phyloP scores from a whole-genome alignment of 2,113 vertebrate genomes.

The Ifrita kowaldi region DNA sequence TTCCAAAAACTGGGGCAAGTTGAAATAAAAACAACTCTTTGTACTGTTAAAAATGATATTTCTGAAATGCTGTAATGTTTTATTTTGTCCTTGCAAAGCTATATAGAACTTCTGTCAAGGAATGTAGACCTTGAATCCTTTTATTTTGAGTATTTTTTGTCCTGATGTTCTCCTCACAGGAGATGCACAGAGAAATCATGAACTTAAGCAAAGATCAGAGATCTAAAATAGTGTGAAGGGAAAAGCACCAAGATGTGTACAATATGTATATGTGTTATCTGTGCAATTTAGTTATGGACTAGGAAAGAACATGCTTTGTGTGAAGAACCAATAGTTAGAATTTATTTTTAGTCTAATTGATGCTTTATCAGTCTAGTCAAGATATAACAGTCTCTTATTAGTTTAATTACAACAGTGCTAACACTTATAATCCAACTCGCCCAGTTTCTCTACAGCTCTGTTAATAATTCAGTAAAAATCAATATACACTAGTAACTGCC shows the following conservation, averaged over 20 bases:
- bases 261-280: neutral
- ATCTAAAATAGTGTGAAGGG: neutral
- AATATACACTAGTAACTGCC: neutral
- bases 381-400: neutral
- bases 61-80: neutral
- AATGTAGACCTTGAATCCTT: neutral
- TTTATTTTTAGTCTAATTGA: neutral
- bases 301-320: neutral
- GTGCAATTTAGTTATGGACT: neutral
- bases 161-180: neutral
- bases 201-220: neutral
- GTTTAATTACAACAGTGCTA: neutral
- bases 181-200: neutral
- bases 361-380: neutral
- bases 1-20: slow-evolving; percentile 26
- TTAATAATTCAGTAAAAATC: neutral
- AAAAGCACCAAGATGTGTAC: neutral
- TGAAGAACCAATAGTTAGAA: neutral
- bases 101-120: neutral
- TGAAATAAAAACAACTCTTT: slow-evolving; percentile 43
- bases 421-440: neutral
- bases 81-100: neutral
- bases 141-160: neutral
- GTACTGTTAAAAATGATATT: slow-evolving; percentile 3
- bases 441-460: neutral